phyloP scores from a whole-genome alignment of 2,888 invertebrate species.

The Portevinia maculata region DNA sequence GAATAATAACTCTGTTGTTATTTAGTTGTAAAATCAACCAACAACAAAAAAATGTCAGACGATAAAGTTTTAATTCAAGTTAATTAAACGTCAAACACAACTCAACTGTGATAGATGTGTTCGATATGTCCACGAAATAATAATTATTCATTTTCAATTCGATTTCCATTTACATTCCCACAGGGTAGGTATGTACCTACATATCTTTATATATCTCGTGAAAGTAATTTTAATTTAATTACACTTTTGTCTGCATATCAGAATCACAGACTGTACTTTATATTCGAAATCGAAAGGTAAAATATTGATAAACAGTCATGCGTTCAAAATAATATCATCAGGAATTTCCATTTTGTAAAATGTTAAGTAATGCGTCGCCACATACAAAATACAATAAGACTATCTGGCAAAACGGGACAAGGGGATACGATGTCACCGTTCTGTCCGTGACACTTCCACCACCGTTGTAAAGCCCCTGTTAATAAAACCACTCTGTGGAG shows the following conservation, averaged over 20 bases:
- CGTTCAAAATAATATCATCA: conserved; percentile 60
- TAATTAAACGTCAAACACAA: conserved; percentile 65
- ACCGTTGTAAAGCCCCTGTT: not conserved
- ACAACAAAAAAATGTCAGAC: conserved; percentile 36
- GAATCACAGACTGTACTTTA: conserved; percentile 1
- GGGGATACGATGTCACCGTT: conserved; percentile 45
- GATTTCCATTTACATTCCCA: conserved; percentile 64
- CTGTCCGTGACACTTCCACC: conserved; percentile 48
- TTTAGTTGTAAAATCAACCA: not conserved
- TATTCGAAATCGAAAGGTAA: conserved; percentile 25
- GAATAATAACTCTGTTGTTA: no score
- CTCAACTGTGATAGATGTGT: conserved; percentile 21
- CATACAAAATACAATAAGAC: not conserved
- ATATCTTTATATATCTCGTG: conserved; percentile 7
- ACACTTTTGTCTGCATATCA: conserved; percentile 57
- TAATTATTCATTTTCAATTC: conserved; percentile 59
- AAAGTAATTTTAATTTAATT: conserved; percentile 71
- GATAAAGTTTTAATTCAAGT: conserved; percentile 56
- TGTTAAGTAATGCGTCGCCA: not conserved
- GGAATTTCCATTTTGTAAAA: conserved; percentile 50
- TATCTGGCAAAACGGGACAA: not conserved
- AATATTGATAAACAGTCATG: conserved; percentile 40
- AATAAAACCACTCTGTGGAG: conserved; percentile 21
- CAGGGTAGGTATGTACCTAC: not conserved
- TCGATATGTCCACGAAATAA: conserved; percentile 51